Evolutionary conservation across 92 coral and sea anemone genomes (phyloP).

Genomic region (Zoanthus solanderi): DNA sequence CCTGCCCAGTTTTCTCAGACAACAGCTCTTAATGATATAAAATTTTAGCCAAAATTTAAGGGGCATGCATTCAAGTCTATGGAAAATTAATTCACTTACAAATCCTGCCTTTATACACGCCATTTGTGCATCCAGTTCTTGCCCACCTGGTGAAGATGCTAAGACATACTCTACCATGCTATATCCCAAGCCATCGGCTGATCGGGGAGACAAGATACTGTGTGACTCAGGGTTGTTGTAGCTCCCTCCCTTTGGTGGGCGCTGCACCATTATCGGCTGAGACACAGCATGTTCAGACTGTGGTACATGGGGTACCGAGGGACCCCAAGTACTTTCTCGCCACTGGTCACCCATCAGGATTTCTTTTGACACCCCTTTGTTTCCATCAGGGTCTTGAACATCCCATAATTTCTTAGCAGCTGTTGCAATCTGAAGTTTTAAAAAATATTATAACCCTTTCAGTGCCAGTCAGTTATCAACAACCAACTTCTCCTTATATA

Average conservation of each 20-base stretch:
- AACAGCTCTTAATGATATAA: too few species aligned
- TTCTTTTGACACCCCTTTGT: constrained; percentile 84
- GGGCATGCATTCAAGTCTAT: too few species aligned
- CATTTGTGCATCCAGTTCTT: constrained; percentile 88
- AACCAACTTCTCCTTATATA: too few species aligned
- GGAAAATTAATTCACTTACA: constrained; percentile 67
- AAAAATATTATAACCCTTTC: too few species aligned
- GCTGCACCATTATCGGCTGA: constrained; percentile 98
- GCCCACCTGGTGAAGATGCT: constrained; percentile 97
- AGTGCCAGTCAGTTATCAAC: too few species aligned
- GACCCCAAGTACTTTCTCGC: constrained; percentile 94
- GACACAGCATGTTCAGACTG: constrained; percentile 99
- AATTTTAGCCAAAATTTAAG: too few species aligned
- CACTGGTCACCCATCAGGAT: constrained; percentile 93
- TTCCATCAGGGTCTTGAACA: constrained; percentile 92
- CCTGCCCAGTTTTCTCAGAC: too few species aligned
- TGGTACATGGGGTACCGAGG: constrained; percentile 93
- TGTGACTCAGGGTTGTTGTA: constrained; percentile 84
- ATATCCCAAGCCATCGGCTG: constrained; percentile 97
- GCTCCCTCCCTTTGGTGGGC: constrained; percentile 86
- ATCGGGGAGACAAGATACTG: constrained; percentile 92
- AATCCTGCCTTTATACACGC: constrained; percentile 84
- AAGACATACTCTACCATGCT: constrained; percentile 97
- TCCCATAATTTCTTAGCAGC: constrained; percentile 99
- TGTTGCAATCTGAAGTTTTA: constrained; percentile 84